These are phyloP conservation scores for Protophormia terraenovae DNA, from an alignment of 2,888 invertebrate species.

Conservation along the genomic window DNA sequence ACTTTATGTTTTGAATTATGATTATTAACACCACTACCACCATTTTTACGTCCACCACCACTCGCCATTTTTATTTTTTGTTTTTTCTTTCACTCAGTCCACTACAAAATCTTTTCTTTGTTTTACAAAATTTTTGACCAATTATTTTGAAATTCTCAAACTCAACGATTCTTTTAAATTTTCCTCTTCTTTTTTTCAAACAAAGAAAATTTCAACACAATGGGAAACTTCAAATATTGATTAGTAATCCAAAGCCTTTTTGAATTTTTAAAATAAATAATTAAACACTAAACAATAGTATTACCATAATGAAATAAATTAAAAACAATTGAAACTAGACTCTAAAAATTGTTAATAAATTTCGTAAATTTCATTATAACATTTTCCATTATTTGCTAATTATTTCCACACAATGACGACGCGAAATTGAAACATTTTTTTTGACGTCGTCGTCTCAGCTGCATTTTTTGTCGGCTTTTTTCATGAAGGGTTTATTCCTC, in stretches of 20 bases:
- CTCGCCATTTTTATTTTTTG: slow-evolving; percentile 71
- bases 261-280: background rate
- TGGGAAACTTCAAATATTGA: slow-evolving; percentile 39
- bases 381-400: slow-evolving; percentile 30
- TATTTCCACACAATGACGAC: slow-evolving; percentile 74
- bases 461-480: slow-evolving; percentile 73
- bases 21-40: slow-evolving; percentile 55
- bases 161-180: background rate
- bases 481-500: slow-evolving; percentile 20
- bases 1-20: slow-evolving; percentile 30
- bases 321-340: background rate
- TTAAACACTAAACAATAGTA: background rate
- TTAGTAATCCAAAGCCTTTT: slow-evolving; percentile 14
- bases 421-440: slow-evolving; percentile 74
- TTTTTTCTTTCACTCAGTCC: slow-evolving; percentile 12
- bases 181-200: slow-evolving; percentile 1
- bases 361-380: background rate
- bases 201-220: background rate
- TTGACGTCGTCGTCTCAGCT: slow-evolving; percentile 63
- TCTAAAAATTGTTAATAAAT: background rate
- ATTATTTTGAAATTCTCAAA: background rate
- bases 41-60: slow-evolving; percentile 60
- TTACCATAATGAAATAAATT: background rate
- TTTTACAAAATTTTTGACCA: background rate
- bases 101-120: slow-evolving; percentile 3